Base-by-base conservation (phyloP, 2,797 vertebrate species). In the Hypotaenidia philippensis region DNA sequence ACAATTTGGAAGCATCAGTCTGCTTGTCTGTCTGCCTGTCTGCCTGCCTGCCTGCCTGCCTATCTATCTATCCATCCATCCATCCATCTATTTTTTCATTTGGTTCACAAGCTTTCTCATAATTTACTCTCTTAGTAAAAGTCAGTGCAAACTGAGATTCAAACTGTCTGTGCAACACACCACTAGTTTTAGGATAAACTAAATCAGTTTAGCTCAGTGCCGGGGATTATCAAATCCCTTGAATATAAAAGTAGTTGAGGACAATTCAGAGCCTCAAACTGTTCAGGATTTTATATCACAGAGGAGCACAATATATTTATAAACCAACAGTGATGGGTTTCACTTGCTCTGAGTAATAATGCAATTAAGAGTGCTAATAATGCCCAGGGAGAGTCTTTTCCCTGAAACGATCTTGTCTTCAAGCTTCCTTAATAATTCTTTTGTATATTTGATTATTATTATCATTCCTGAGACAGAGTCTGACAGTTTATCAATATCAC, bases 401-500 rank as follows among this genome's bases (percentile, higher is more conserved):
- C 87, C 65, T 66, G 32, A 70, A 94, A 83, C n/a, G 20, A 72
- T 83, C 59, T 71, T 6, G 1, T 96, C 94, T 94, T 94, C 92
- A 96, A 96, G 75, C 57, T 94, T 87, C 20, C 72, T 97, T 95
- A 96, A 95, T 95, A 89, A 97, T 83, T 95, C 79, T 91, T 96
- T 95, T 90, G 64, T 94, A 83, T 96, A 97, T 87, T 94, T 97
- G 87, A 97, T 96, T 97, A 77, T 90, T 97, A 96, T 92, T 65
- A 84, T 96, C 88, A 91, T 96, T 97, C 61, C 90, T 83, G 93
- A 94, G 90, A 90, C 86, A 81, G 57, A 87, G 31, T 29, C 87
- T 97, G 96, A 95, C 97, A 97, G 83, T 96, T 97, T 95, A 97
- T 97, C 95, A 75, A 97, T 97, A 97, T 74, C 71, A 75, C 47